phyloP scores from a whole-genome alignment of 2,113 vertebrate genomes.

The Engraulis encrasicolus region DNA sequence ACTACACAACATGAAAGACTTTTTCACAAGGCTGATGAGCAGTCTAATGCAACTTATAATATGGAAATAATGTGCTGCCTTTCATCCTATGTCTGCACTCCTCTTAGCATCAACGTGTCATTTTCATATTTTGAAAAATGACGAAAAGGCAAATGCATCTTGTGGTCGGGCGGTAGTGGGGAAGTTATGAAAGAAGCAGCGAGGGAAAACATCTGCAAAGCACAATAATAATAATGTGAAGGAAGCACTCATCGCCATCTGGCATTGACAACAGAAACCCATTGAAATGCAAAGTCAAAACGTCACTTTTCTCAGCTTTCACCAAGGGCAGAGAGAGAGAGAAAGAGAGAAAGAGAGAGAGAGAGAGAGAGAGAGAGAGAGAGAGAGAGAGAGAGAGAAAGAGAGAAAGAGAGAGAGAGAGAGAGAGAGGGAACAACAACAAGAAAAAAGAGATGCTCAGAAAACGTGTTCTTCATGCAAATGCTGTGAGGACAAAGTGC shows the following conservation, averaged over 20 bases:
- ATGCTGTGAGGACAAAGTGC: not conserved
- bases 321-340: not conserved
- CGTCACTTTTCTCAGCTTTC: not conserved
- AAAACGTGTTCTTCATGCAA: not conserved
- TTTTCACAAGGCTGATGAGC: not conserved
- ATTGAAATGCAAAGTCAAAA: not conserved
- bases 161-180: not conserved
- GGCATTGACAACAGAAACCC: not conserved
- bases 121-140: not conserved
- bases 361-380: not conserved
- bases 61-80: not conserved
- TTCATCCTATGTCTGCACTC: not conserved
- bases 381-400: not conserved
- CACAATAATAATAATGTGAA: slow-evolving; percentile 9
- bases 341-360: not conserved
- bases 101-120: not conserved
- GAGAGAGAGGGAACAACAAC: too few species aligned
- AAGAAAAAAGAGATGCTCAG: not conserved
- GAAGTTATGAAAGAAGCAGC: not conserved
- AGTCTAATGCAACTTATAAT: not conserved
- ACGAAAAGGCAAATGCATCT: not conserved
- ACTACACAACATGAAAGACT: not conserved
- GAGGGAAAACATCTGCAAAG: slow-evolving; percentile 14
- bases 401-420: not conserved
- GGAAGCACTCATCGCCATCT: not conserved